phyloP scores from a whole-genome alignment of 2,113 vertebrate genomes.

The Trinectes maculatus region DNA sequence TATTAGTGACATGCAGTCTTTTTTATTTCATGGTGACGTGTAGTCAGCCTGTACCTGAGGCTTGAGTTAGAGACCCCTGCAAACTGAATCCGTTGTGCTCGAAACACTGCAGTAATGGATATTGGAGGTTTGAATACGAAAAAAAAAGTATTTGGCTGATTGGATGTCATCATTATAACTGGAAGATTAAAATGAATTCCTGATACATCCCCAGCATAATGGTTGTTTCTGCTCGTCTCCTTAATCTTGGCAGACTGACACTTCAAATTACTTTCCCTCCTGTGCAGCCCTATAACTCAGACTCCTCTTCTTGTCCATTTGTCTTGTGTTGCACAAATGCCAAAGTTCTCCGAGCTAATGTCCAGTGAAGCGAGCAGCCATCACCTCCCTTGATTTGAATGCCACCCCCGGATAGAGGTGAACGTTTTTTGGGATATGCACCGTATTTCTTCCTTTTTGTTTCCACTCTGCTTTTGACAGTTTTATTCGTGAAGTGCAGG shows the following conservation, averaged over 20 bases:
- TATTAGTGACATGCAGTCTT: too few relatives aligned
- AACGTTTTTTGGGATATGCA: not conserved
- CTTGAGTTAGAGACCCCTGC: too few relatives aligned
- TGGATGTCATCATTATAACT: constrained; percentile 41
- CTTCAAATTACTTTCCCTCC: constrained; percentile 31
- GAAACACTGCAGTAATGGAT: too few relatives aligned
- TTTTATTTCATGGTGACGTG: too few relatives aligned
- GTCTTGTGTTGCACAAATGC: not conserved
- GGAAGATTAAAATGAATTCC: constrained; percentile 17
- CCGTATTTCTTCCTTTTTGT: not conserved
- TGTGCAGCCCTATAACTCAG: not conserved
- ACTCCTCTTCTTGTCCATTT: constrained; percentile 8
- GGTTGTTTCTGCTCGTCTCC: constrained; percentile 14
- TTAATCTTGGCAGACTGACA: constrained; percentile 23
- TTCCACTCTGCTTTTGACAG: constrained; percentile 10
- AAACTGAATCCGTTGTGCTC: too few relatives aligned
- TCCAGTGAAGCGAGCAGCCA: not conserved
- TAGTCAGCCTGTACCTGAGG: too few relatives aligned
- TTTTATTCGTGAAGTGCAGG: not conserved
- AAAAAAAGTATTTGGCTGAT: constrained; percentile 20
- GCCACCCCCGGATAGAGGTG: not conserved
- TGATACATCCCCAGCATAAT: constrained; percentile 21
- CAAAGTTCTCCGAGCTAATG: not conserved
- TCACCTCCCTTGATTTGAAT: constrained; percentile 5
- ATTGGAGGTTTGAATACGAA: too few relatives aligned